A percentile compares a stretch with the other conserved stretches of the same genome.
These are phyloP conservation scores for Vultur gryphus DNA, from an alignment of 2,797 vertebrate genomes.

Conservation along the genomic window DNA sequence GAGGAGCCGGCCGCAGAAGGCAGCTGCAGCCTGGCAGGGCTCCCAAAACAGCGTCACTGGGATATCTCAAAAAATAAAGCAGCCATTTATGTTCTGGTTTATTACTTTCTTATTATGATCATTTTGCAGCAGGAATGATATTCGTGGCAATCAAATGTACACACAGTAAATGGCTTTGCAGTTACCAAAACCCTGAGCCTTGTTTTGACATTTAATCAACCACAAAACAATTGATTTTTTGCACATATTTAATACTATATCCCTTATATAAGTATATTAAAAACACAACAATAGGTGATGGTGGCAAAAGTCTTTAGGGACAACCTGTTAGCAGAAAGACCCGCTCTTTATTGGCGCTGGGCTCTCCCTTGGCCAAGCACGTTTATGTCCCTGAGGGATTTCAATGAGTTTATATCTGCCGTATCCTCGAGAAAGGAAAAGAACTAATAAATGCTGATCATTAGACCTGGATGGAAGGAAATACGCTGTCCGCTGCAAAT, in stretches of 20 bases:
- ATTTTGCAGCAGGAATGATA: background rate
- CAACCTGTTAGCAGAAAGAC: background rate
- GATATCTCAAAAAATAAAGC: background rate
- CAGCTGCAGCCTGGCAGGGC: background rate
- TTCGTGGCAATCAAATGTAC: background rate
- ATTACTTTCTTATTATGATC: background rate
- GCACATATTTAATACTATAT: rapidly evolving
- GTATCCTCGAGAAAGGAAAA: background rate
- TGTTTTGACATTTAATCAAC: background rate
- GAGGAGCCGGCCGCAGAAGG: background rate
- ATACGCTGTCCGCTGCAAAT: rapidly evolving
- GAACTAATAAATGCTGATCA: rapidly evolving
- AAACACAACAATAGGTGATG: rapidly evolving
- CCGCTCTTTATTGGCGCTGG: background rate
- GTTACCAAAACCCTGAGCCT: background rate
- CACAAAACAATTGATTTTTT: background rate
- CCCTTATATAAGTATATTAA: background rate
- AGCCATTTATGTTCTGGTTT: background rate
- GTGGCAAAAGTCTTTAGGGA: background rate
- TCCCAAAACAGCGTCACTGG: background rate
- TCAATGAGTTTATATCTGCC: background rate
- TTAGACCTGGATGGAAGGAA: background rate
- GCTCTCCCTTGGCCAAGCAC: background rate
- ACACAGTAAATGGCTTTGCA: background rate
- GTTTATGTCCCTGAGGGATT: background rate